Evolutionary conservation across 2,888 invertebrate species (phyloP).

Genomic region (Elaeidobius kamerunicus): DNA sequence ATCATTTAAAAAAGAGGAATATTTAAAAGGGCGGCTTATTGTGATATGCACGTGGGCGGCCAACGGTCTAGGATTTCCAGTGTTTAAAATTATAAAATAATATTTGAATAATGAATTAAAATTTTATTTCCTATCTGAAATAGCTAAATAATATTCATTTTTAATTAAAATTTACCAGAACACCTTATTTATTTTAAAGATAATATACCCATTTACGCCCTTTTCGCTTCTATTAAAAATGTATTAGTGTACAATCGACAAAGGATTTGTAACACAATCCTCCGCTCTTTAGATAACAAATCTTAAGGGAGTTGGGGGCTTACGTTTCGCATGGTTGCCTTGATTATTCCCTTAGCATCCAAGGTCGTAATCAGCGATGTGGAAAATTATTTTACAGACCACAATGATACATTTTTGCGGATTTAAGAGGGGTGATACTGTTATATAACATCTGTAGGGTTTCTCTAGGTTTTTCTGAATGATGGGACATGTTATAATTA

Average conservation of each 20-base stretch:
- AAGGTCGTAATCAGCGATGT: slow-evolving; percentile 43
- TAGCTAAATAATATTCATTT: no score
- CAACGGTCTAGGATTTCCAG: no score
- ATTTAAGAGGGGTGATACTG: slow-evolving; percentile 6
- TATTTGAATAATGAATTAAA: no score
- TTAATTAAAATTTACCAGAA: no score
- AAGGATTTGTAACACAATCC: slow-evolving; percentile 28
- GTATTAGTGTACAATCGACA: slow-evolving; percentile 27
- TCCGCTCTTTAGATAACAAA: slow-evolving; percentile 29
- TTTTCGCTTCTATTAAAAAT: slow-evolving; percentile 21
- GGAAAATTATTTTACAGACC: slow-evolving; percentile 47
- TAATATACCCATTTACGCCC: slow-evolving; percentile 7
- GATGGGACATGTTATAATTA: no score
- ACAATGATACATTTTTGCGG: slow-evolving; percentile 25
- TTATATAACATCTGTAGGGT: slow-evolving; percentile 3
- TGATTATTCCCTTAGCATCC: slow-evolving; percentile 47
- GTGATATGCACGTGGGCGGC: no score
- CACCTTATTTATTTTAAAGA: no score
- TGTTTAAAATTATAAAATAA: no score
- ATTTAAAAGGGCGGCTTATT: no score
- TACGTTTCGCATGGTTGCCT: slow-evolving; percentile 47
- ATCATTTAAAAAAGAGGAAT: no score
- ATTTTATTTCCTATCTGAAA: no score
- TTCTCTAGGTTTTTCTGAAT: slow-evolving; percentile 1
- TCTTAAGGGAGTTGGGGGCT: slow-evolving; percentile 34